Percentiles rank a stretch among this genome's conserved stretches.
Evolutionary conservation across 2,797 vertebrate genomes (phyloP).

Genomic region (Megaceryle alcyon): DNA sequence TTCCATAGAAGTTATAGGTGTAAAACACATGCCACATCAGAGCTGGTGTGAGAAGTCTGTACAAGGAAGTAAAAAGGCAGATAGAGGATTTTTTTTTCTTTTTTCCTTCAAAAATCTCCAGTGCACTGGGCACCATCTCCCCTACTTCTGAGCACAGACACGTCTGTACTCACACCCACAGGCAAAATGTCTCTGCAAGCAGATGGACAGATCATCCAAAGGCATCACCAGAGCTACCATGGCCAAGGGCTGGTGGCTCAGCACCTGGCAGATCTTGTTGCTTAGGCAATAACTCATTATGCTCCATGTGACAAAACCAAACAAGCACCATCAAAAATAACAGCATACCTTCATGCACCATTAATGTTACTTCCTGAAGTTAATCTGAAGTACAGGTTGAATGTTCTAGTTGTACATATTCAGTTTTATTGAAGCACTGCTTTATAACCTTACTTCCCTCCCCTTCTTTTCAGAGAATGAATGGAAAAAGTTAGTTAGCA

Average conservation of each 20-base stretch:
- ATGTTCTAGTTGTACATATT: not conserved
- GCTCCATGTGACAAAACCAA: not conserved
- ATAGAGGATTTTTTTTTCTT: rapidly evolving
- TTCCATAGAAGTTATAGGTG: not conserved
- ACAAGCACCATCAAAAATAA: not conserved
- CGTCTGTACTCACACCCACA: not conserved
- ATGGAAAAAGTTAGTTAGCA: not conserved
- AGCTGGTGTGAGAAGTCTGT: not conserved
- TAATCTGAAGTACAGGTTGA: not conserved
- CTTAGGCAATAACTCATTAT: not conserved
- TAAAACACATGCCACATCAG: not conserved
- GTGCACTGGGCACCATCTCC: not conserved
- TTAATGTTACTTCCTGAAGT: not conserved
- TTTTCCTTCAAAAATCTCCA: not conserved
- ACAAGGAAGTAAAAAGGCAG: not conserved
- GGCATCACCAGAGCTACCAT: not conserved
- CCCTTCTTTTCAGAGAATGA: not conserved
- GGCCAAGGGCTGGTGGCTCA: not conserved
- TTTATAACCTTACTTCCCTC: not conserved
- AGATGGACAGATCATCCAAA: not conserved
- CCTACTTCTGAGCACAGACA: not conserved
- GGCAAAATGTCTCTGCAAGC: not conserved
- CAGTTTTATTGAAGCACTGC: not conserved
- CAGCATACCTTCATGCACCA: not conserved
- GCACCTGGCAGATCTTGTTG: not conserved